Conservation (phyloP, 2,888 invertebrate genomes). For the Melolontha melolontha region DNA sequence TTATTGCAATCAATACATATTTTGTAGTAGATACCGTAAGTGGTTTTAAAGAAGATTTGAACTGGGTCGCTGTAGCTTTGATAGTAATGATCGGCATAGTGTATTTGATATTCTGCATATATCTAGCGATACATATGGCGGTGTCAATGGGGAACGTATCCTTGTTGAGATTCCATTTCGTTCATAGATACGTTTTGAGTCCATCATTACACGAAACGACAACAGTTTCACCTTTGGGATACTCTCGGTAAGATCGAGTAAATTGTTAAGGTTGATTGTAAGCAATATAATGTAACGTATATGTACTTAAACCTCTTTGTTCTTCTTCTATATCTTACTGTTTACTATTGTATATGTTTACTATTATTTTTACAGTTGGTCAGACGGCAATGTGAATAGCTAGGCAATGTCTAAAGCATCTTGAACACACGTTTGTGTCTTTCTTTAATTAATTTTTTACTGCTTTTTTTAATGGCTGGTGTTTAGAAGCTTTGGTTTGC, state of each 20-base stretch:
- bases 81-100: constrained; percentile 71
- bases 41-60: constrained; percentile 62
- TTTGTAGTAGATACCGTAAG: constrained; percentile 77
- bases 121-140: constrained; percentile 80
- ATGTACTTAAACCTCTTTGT: neutral
- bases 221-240: constrained; percentile 67
- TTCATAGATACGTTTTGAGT: constrained; percentile 70
- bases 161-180: constrained; percentile 68
- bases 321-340: neutral
- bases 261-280: neutral
- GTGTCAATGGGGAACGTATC: constrained; percentile 74
- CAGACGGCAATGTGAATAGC: constrained; percentile 12
- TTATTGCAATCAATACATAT: constrained; percentile 84
- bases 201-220: constrained; percentile 68
- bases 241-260: constrained; percentile 70
- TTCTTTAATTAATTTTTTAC: neutral
- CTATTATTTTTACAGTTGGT: constrained; percentile 37
- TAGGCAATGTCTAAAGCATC: neutral
- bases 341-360: constrained; percentile 9
- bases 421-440: constrained; percentile 7
- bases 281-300: neutral
- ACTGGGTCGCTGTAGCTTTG: constrained; percentile 65
- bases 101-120: constrained; percentile 80
- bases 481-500: neutral
- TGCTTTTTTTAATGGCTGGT: neutral